These are phyloP conservation scores for Oxyruncus cristatus DNA, from an alignment of 2,113 vertebrate species.

Conservation along the genomic window DNA sequence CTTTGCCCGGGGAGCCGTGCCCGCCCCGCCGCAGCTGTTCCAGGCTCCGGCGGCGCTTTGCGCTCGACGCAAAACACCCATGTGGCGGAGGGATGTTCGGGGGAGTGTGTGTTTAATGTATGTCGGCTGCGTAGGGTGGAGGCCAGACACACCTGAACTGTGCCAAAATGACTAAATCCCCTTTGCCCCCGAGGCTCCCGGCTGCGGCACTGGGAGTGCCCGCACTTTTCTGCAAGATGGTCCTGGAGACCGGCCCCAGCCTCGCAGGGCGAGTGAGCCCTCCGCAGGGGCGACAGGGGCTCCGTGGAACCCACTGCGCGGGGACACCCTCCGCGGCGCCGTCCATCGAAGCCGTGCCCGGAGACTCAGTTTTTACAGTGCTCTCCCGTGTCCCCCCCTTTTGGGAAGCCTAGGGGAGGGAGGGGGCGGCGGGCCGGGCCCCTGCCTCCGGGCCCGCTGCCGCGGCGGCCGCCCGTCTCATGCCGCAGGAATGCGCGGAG, in stretches of 20 bases:
- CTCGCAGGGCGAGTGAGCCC: not conserved
- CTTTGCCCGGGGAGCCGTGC: not conserved
- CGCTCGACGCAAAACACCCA: not conserved
- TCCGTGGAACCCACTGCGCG: not conserved
- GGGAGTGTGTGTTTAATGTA: not conserved
- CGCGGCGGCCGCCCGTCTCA: constrained; percentile 79
- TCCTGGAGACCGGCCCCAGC: not conserved
- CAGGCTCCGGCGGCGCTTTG: not conserved
- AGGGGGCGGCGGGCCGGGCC: constrained; percentile 5
- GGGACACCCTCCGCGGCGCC: not conserved
- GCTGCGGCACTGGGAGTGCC: not conserved
- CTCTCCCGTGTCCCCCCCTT: not conserved
- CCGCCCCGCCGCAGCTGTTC: not conserved
- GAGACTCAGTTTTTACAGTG: constrained; percentile 8
- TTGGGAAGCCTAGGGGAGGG: constrained; percentile 4
- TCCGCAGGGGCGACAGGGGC: not conserved
- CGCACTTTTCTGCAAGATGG: no score
- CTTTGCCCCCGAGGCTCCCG: not conserved
- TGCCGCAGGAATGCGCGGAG: constrained; percentile 84
- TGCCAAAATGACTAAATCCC: not conserved
- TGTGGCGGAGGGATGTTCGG: not conserved
- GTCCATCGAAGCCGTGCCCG: not conserved
- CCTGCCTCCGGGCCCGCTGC: constrained; percentile 54
- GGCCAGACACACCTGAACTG: not conserved
- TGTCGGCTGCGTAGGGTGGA: not conserved